A percentile compares a stretch with the other conserved stretches of the same genome.
phyloP scores from a whole-genome alignment of 1,140 invertebrate species.

The Glossosoma conforme region DNA sequence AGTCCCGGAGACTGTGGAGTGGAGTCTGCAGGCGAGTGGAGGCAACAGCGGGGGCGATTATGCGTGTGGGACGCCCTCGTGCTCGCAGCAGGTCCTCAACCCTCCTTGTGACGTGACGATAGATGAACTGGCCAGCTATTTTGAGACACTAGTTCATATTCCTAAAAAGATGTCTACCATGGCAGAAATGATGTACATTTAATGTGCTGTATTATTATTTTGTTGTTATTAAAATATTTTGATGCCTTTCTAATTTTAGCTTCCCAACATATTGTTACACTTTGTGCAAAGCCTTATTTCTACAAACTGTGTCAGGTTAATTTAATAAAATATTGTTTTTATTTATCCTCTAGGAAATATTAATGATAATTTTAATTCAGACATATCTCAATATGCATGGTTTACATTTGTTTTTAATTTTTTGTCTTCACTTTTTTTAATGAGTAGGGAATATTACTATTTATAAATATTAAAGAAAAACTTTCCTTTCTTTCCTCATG shows the following conservation, averaged over 20 bases:
- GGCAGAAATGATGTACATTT: conserved; percentile 97
- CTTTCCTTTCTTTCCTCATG: too few species aligned
- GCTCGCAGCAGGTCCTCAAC: conserved; percentile 62
- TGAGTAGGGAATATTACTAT: too few species aligned
- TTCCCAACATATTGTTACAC: conserved; percentile 6
- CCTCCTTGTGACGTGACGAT: conserved; percentile 76
- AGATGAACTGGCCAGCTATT: conserved; percentile 87
- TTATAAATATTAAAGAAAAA: too few species aligned
- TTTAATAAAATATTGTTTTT: background rate
- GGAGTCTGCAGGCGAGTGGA: conserved; percentile 31
- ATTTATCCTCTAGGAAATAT: too few species aligned
- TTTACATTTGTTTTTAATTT: too few species aligned
- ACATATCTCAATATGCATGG: too few species aligned
- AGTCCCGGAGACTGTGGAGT: conserved; percentile 28
- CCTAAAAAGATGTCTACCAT: conserved; percentile 94
- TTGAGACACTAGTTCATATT: conserved; percentile 89
- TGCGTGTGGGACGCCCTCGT: conserved; percentile 38
- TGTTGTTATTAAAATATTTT: background rate
- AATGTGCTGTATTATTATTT: conserved; percentile 34
- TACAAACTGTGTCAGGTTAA: background rate
- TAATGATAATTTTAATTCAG: too few species aligned
- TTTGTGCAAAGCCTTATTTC: background rate
- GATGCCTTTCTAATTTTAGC: background rate
- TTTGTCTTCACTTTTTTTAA: too few species aligned
- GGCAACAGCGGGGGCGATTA: conserved; percentile 32